Evolutionary conservation across 92 coral and sea anemone genomes (phyloP).

Genomic region (Parazoanthus darwini): DNA sequence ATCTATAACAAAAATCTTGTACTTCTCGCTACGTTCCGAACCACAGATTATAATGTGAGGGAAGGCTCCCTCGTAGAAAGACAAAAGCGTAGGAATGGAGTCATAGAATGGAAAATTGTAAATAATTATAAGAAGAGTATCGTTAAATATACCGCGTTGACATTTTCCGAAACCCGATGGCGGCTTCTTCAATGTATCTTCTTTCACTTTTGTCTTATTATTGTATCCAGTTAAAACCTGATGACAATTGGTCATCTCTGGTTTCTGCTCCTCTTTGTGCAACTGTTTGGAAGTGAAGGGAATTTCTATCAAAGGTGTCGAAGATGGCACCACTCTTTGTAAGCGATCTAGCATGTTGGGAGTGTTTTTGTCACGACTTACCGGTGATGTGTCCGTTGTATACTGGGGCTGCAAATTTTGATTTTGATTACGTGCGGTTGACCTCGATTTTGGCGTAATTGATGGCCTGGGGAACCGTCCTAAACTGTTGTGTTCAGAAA

Average conservation of each 20-base stretch:
- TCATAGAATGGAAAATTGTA: slow-evolving; percentile 44
- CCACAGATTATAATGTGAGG: slow-evolving; percentile 44
- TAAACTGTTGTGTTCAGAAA: not conserved
- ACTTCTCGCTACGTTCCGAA: not conserved
- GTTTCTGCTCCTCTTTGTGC: not conserved
- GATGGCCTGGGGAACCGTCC: not conserved
- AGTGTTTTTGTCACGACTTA: not conserved
- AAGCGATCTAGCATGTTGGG: not conserved
- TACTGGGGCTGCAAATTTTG: too few relatives aligned
- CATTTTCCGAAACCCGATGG: slow-evolving; percentile 31
- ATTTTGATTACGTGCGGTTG: not conserved
- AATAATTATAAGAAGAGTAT: slow-evolving; percentile 35
- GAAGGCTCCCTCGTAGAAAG: slow-evolving; percentile 42
- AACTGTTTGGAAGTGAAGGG: not conserved
- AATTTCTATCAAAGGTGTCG: not conserved
- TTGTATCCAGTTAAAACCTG: not conserved
- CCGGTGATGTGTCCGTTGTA: not conserved
- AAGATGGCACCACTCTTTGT: not conserved
- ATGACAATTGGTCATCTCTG: not conserved
- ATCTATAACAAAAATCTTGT: slow-evolving; percentile 16
- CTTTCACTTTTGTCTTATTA: not conserved
- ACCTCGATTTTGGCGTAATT: not conserved
- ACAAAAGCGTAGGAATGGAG: slow-evolving; percentile 23
- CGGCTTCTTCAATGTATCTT: not conserved
- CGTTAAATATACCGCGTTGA: slow-evolving; percentile 35